Evolutionary conservation across 1,140 invertebrate species (phyloP).

Genomic region (Atopsyche davidsoni): DNA sequence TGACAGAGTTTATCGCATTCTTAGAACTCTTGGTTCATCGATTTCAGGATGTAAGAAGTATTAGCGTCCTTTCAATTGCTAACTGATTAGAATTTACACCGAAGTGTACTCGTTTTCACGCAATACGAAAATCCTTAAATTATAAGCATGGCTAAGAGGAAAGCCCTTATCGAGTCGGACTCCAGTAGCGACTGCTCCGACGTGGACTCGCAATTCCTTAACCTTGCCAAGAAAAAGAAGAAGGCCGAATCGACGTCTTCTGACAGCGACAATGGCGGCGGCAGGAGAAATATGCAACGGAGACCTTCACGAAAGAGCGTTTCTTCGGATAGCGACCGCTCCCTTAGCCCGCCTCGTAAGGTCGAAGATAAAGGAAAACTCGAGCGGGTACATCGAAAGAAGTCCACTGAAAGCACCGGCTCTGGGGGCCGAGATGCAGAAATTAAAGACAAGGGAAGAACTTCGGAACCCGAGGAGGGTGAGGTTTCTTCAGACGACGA

Average conservation of each 20-base stretch:
- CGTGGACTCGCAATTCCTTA: slow-evolving; percentile 84
- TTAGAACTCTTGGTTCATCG: too few relatives aligned
- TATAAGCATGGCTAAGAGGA: slow-evolving; percentile 88
- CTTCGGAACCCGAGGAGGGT: slow-evolving; percentile 70
- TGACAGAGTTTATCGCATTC: too few relatives aligned
- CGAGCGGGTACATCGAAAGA: slow-evolving; percentile 34
- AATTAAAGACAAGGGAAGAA: slow-evolving; percentile 51
- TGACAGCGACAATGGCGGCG: too few relatives aligned
- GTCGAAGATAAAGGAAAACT: slow-evolving; percentile 33
- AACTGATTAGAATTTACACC: too few relatives aligned
- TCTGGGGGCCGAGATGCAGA: slow-evolving; percentile 37
- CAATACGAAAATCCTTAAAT: too few relatives aligned
- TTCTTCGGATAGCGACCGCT: too few relatives aligned
- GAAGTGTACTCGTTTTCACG: too few relatives aligned
- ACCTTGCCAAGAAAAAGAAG: slow-evolving; percentile 82
- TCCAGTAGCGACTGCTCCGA: slow-evolving; percentile 77
- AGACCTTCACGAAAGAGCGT: slow-evolving; percentile 40
- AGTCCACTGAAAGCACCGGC: slow-evolving; percentile 39
- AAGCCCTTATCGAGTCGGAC: slow-evolving; percentile 83
- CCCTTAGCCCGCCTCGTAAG: too few relatives aligned
- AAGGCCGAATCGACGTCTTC: slow-evolving; percentile 43
- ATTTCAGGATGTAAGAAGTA: too few relatives aligned
- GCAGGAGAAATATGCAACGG: slow-evolving; percentile 35
- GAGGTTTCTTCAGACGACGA: slow-evolving; percentile 56
- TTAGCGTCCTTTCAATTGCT: too few relatives aligned